Conservation (phyloP, 2,888 invertebrate species). For the Apeira syringaria region DNA sequence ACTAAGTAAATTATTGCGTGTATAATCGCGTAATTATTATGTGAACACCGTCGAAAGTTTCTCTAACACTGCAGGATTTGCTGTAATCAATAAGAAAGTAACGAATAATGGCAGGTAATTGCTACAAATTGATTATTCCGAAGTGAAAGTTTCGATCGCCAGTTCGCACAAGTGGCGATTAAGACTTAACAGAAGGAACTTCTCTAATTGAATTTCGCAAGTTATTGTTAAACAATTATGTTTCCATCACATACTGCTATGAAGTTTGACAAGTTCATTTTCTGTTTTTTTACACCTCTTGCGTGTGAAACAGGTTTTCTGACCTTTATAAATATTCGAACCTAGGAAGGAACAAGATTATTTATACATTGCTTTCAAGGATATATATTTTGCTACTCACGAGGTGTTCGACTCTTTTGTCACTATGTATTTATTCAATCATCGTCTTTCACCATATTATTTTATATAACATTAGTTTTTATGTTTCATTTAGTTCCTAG, state of each 20-base stretch:
- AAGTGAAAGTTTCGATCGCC: constrained; percentile 60
- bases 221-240: background rate
- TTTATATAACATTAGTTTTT: too few relatives aligned
- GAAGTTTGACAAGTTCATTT: background rate
- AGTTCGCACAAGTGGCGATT: constrained; percentile 1
- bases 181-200: constrained; percentile 1
- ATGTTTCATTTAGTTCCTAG: too few relatives aligned
- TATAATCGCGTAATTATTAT: constrained; percentile 51
- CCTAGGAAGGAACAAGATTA: constrained; percentile 10
- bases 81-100: constrained; percentile 41
- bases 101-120: constrained; percentile 55
- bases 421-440: background rate
- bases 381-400: constrained; percentile 9
- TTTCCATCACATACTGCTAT: background rate
- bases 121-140: constrained; percentile 27
- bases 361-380: constrained; percentile 18
- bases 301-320: constrained; percentile 19
- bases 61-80: constrained; percentile 49
- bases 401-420: constrained; percentile 1
- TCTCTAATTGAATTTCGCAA: background rate
- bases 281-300: background rate
- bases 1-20: constrained; percentile 47
- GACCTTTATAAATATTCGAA: constrained; percentile 18
- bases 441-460: constrained; percentile 15
- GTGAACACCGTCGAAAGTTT: constrained; percentile 42